Evolutionary conservation across 2,888 invertebrate genomes (phyloP), one percentile per base, ranked within the genome.

Genomic region (Thalpophila matura): DNA sequence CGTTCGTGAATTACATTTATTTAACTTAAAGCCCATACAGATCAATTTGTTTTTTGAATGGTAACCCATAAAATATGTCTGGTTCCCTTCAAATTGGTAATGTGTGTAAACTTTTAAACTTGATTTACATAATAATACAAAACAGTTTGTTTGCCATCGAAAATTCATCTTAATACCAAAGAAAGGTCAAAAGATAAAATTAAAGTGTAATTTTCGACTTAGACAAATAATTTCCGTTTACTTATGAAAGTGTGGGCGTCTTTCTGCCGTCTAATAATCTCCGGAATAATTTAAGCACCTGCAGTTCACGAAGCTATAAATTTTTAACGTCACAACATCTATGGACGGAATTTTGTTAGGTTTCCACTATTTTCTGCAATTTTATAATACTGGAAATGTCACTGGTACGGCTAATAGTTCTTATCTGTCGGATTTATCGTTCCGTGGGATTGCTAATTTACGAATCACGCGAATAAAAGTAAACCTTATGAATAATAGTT

Each of bases 401-500:
- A 80, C 74, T 71, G 76, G 79, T 67, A 79, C 76, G 71, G 74
- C 79, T 86, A 83, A 83, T 86, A 81, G 83, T 82, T 83, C 81
- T 81, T 86, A 86, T 86, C 82, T 79, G 73, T 70, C 65, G 79
- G 69, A 82, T 83, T 85, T 86, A 86, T 86, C 82, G 79, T 77
- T 79, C 79, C 77, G 80, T 82, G 78, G 78, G 77, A 81, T 84
- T 74, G 75, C 74, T 72, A 71, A 77, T 79, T 79, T 69, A 60
- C 69, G 42, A 76, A 70, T 49, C 42, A 20, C 2, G 4, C 54
- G 63, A 58, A 50, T 31, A 7, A 79, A 79, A 74, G 33, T 60
- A 54, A 40, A 63, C 80, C 56, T 50, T 82, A 77, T n/a, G 0
- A 0, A 20, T 1, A 9, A 18, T 10, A 3, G 4, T 45, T 72